These are phyloP conservation scores for Chrysogorgia sp. DNA, from an alignment of 92 coral and sea anemone species.

Conservation along the genomic window DNA sequence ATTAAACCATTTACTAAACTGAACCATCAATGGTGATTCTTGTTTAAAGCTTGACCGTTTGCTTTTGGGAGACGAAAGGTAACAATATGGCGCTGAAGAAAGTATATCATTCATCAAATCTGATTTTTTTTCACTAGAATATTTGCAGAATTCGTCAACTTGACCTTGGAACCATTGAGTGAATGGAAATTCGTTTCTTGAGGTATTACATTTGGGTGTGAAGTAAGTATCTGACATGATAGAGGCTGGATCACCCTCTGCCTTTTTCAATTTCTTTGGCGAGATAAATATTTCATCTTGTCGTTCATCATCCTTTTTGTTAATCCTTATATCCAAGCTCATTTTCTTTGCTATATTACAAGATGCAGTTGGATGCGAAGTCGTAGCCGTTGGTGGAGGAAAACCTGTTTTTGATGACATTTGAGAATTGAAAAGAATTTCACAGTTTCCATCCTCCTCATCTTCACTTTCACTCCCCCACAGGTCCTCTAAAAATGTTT, in stretches of 20 bases:
- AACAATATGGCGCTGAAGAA: neutral
- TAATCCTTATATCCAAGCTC: neutral
- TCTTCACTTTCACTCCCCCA: constrained; percentile 23
- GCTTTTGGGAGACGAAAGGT: neutral
- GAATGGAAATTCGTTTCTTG: constrained; percentile 46
- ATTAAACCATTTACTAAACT: constrained; percentile 15
- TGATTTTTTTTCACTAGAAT: constrained; percentile 3
- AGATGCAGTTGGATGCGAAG: no score
- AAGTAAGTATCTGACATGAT: constrained; percentile 47
- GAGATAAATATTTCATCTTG: constrained; percentile 8
- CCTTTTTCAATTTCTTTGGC: constrained; percentile 2
- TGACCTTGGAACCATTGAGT: constrained; percentile 88
- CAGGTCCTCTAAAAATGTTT: constrained; percentile 17
- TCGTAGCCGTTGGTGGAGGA: neutral
- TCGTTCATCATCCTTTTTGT: neutral
- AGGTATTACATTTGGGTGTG: neutral
- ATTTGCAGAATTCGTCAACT: constrained; percentile 54
- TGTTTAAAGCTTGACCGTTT: constrained; percentile 1
- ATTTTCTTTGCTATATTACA: neutral
- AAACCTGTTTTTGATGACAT: neutral
- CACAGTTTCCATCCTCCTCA: constrained; percentile 15
- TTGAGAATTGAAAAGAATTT: neutral
- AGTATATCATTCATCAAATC: neutral
- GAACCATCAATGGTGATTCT: neutral
- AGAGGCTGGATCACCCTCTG: neutral